These are phyloP conservation scores for Melanostoma mellinum DNA, from an alignment of 2,888 invertebrate species.

Conservation along the genomic window DNA sequence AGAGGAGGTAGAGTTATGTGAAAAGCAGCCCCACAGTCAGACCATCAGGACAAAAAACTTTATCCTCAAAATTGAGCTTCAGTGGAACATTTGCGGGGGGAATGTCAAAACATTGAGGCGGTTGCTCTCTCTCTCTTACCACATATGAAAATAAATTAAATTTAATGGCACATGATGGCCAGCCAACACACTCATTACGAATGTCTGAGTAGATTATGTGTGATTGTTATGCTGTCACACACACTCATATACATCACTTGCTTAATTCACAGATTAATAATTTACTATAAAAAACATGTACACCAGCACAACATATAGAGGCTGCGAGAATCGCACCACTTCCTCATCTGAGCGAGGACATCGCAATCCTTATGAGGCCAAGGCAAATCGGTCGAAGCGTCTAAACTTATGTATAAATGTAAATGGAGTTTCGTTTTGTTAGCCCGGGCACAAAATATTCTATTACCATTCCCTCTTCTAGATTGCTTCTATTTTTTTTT, in stretches of 20 bases:
- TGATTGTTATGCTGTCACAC: slow-evolving; percentile 3
- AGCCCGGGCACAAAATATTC: neutral
- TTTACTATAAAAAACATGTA: too few relatives aligned
- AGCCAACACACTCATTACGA: slow-evolving; percentile 47
- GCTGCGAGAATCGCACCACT: too few relatives aligned
- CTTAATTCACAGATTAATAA: too few relatives aligned
- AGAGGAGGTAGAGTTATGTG: neutral
- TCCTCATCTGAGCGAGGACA: too few relatives aligned
- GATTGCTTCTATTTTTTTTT: slow-evolving; percentile 17
- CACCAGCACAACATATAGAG: too few relatives aligned
- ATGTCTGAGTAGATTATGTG: slow-evolving; percentile 19
- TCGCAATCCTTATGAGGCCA: too few relatives aligned
- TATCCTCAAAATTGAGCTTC: slow-evolving; percentile 61
- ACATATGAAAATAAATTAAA: slow-evolving; percentile 50
- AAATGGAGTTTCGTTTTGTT: neutral
- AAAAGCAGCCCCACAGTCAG: slow-evolving; percentile 30
- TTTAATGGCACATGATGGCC: slow-evolving; percentile 54
- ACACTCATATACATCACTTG: too few relatives aligned
- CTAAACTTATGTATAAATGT: neutral
- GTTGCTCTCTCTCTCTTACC: slow-evolving; percentile 23
- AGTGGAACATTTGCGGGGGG: slow-evolving; percentile 39
- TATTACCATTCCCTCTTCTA: slow-evolving; percentile 9
- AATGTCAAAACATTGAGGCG: slow-evolving; percentile 1
- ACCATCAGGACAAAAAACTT: slow-evolving; percentile 34
- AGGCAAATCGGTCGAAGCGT: too few relatives aligned